Conservation (phyloP, 2,113 vertebrate genomes). For the Climacteris rufus region DNA sequence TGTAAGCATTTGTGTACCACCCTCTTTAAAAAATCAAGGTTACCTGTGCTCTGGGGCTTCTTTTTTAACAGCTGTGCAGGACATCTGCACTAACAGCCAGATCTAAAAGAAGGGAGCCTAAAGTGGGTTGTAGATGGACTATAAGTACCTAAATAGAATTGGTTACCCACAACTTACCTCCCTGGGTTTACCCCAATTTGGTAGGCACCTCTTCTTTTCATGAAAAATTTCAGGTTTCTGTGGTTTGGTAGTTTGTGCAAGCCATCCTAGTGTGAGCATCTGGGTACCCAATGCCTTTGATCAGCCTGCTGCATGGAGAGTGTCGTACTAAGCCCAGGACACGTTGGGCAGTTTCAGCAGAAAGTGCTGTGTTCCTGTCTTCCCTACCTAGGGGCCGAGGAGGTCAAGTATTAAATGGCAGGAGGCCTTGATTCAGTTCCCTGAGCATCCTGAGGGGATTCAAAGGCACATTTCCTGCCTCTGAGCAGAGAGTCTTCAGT, state of each 20-base stretch:
- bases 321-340: not conserved
- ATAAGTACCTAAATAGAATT: not conserved
- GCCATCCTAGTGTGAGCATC: not conserved
- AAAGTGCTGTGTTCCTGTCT: not conserved
- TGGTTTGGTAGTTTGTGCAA: not conserved
- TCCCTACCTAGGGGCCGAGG: not conserved
- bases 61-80: not conserved
- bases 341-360: not conserved
- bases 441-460: not conserved
- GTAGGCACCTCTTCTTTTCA: not conserved
- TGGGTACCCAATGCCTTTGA: not conserved
- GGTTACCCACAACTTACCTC: not conserved
- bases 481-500: not conserved
- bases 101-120: not conserved
- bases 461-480: not conserved
- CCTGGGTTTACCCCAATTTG: not conserved
- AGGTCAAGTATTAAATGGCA: not conserved
- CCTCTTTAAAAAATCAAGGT: not conserved
- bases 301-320: not conserved
- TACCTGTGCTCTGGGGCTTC: not conserved
- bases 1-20: not conserved
- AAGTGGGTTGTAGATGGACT: not conserved
- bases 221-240: not conserved
- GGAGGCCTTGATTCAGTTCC: not conserved
- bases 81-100: not conserved